These are phyloP conservation scores for Phoeniculus purpureus DNA, from an alignment of 2,797 vertebrate species.

Conservation along the genomic window DNA sequence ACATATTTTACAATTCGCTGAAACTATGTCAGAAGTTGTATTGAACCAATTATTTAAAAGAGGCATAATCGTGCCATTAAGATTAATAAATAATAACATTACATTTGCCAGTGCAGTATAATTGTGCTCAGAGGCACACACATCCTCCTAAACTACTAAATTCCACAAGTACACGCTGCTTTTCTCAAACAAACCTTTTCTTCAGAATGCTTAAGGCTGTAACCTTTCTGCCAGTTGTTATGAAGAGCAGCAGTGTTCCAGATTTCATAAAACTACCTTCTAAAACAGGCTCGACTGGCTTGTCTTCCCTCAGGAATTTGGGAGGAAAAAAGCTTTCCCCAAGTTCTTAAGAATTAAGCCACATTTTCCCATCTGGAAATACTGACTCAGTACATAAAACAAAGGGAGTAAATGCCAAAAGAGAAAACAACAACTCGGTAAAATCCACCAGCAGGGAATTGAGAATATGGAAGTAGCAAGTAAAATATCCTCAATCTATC, in stretches of 20 bases:
- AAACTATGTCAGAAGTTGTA: not conserved
- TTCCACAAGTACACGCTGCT: constrained; percentile 6
- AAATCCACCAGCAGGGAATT: not conserved
- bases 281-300: not conserved
- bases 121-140: not conserved
- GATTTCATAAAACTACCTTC: not conserved
- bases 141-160: constrained; percentile 17
- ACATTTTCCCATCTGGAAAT: not conserved
- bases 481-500: not conserved
- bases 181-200: not conserved
- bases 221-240: not conserved
- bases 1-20: not conserved
- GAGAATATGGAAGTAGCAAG: not conserved
- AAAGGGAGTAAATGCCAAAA: constrained; percentile 1
- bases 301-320: not conserved
- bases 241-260: not conserved
- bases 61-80: not conserved
- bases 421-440: not conserved
- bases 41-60: not conserved
- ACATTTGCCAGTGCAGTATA: not conserved
- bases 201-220: not conserved
- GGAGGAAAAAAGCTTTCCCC: not conserved
- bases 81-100: not conserved
- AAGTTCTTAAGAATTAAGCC: not conserved
- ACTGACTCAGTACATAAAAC: not conserved